Evolutionary conservation across 2,797 vertebrate species (phyloP), one percentile per base, ranked within the genome.

Genomic region (Trematomus bernacchii): DNA sequence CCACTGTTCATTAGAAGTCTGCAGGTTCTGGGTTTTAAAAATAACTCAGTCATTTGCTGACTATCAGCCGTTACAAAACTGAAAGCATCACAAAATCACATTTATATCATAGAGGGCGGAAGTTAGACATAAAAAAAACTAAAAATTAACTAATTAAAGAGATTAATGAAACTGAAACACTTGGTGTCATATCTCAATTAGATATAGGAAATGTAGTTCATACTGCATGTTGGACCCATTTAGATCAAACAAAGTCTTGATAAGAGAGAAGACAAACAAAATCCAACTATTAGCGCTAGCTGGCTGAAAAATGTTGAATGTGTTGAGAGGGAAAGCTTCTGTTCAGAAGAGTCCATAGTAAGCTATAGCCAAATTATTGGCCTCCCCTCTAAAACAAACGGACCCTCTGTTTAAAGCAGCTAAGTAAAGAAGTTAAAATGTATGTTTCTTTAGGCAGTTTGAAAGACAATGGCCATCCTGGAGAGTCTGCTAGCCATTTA

Each of bases 1-100:
- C 23, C 3, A 27, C 43, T 68, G 52, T 65, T 74, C 58, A 65
- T 84, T 82, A 82, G 44, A 68, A 66, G 42, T 79, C 65, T 70
- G 21, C 48, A 42, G 60, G 40, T 57, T 63, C 10, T 52, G 16
- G 10, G 23, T 48, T 80, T 74, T 61, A 52, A 62, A 57, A 77
- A 82, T 27, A 19, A 66, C 62, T 68, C 19, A 44, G 58, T 75
- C 57, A 67, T 80, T 67, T 74, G 19, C 51, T 18, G 50, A 63
- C 63, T 69, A 40, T 54, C 46, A 40, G 42, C 16, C 19, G 59
- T 33, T n/a, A 67, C 73, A 66, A 52, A 80, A 74, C 54, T 59
- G 54, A 69, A 83, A 71, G 19, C 53, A 69, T 23, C 48, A 30
- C 50, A 14, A 14, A 53, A 69, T 71, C 55, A 71, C 58, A 73